These are phyloP conservation scores for Bergia sp. DNA, from an alignment of 92 coral and sea anemone species.

Conservation along the genomic window DNA sequence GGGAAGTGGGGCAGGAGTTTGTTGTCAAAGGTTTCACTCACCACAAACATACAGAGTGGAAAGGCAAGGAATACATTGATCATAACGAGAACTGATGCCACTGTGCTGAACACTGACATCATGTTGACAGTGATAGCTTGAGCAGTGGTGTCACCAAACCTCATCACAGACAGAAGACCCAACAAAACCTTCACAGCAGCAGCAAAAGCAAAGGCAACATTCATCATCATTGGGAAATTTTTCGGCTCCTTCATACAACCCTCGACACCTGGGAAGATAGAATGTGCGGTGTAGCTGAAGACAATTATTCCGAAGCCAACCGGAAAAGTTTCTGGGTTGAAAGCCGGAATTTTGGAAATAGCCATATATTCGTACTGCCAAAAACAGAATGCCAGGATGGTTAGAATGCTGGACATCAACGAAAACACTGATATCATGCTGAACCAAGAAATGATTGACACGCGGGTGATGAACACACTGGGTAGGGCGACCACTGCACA, in stretches of 20 bases:
- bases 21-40: slow-evolving; percentile 81
- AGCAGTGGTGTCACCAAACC: slow-evolving; percentile 73
- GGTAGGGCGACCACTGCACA: slow-evolving; percentile 82
- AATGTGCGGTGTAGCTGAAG: slow-evolving; percentile 91
- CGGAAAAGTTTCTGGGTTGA: slow-evolving; percentile 71
- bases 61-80: slow-evolving; percentile 89
- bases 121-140: slow-evolving; percentile 91
- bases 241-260: slow-evolving; percentile 89
- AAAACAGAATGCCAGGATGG: slow-evolving; percentile 77
- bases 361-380: slow-evolving; percentile 69
- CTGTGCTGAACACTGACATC: slow-evolving; percentile 66
- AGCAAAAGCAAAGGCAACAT: slow-evolving; percentile 73
- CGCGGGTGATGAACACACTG: slow-evolving; percentile 81
- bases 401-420: slow-evolving; percentile 68
- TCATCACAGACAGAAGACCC: slow-evolving; percentile 77
- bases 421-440: slow-evolving; percentile 91
- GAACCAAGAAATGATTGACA: slow-evolving; percentile 89
- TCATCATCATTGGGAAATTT: slow-evolving; percentile 86
- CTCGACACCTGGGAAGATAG: slow-evolving; percentile 90
- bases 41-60: slow-evolving; percentile 85
- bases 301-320: slow-evolving; percentile 89
- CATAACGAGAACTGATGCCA: slow-evolving; percentile 76
- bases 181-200: slow-evolving; percentile 74
- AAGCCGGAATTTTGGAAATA: slow-evolving; percentile 70
- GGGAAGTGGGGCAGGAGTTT: slow-evolving; percentile 80